Percentiles rank a stretch among this genome's conserved stretches.
phyloP scores from a whole-genome alignment of 2,888 invertebrate genomes.

The Helleia helle region DNA sequence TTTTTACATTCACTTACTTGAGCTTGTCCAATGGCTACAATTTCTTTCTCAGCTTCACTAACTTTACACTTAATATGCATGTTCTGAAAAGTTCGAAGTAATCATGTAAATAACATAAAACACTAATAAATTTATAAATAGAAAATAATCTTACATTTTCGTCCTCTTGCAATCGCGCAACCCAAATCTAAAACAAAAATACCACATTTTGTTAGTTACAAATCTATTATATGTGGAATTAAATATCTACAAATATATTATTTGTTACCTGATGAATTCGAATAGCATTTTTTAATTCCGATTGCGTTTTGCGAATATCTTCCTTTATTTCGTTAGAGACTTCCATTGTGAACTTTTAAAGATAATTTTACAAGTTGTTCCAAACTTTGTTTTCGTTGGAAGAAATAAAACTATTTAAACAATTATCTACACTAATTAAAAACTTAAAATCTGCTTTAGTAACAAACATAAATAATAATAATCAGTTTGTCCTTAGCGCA shows the following conservation, averaged over 20 bases:
- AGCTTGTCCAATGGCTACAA: conserved; percentile 70
- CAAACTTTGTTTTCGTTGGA: background rate
- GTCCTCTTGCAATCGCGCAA: conserved; percentile 70
- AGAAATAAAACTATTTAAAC: background rate
- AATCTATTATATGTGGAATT: no score
- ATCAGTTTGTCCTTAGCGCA: background rate
- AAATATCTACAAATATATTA: background rate
- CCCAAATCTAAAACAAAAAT: conserved; percentile 61
- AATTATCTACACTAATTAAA: background rate
- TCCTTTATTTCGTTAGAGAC: conserved; percentile 76
- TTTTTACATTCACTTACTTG: conserved; percentile 62
- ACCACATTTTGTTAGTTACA: conserved; percentile 2
- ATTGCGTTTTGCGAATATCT: conserved; percentile 75
- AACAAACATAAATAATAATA: background rate
- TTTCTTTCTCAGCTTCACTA: conserved; percentile 74
- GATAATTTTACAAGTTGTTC: background rate
- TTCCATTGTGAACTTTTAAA: conserved; percentile 53
- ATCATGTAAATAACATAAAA: conserved; percentile 8
- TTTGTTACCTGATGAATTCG: conserved; percentile 74
- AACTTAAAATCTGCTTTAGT: background rate
- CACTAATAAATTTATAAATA: conserved; percentile 3
- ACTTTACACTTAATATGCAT: conserved; percentile 66
- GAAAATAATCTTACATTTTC: conserved; percentile 50
- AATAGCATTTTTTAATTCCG: conserved; percentile 76
- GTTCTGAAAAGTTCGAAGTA: conserved; percentile 53